phyloP scores from a whole-genome alignment of 2,797 vertebrate species.

The Ciconia nigra region DNA sequence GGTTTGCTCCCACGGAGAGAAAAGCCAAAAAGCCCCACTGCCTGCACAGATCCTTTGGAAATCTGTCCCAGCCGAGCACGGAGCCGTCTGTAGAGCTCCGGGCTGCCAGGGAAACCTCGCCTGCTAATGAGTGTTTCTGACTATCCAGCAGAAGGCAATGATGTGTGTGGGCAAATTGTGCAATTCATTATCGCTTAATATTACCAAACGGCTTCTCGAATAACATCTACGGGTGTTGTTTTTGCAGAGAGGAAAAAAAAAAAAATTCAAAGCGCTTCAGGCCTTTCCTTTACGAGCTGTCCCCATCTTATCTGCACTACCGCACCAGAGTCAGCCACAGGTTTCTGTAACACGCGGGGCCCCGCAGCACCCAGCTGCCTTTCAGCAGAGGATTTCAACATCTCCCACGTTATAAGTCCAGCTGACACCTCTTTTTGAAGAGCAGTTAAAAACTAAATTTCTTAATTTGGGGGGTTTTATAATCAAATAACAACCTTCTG shows the following conservation, averaged over 20 bases:
- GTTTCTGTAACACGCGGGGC: fast-evolving
- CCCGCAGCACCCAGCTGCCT: not conserved
- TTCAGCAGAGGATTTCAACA: not conserved
- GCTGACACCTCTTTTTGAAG: not conserved
- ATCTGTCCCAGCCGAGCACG: fast-evolving
- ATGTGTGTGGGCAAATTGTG: not conserved
- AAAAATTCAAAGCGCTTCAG: not conserved
- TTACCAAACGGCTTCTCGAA: not conserved
- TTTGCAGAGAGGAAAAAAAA: not conserved
- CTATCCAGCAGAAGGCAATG: not conserved
- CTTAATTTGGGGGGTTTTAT: not conserved
- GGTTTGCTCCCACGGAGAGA: not conserved
- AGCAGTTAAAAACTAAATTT: not conserved
- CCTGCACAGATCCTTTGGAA: not conserved
- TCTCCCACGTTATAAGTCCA: fast-evolving
- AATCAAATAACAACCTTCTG: not conserved
- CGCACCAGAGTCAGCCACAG: not conserved
- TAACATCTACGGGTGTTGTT: not conserved
- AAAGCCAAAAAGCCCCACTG: not conserved
- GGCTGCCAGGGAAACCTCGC: not conserved
- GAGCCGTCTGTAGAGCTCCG: not conserved
- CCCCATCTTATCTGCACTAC: fast-evolving
- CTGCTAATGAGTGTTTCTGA: not conserved
- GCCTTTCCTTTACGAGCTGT: not conserved
- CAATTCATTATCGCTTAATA: not conserved